Conservation (phyloP, 2,888 invertebrate species). For the Taphrorychus bicolor region DNA sequence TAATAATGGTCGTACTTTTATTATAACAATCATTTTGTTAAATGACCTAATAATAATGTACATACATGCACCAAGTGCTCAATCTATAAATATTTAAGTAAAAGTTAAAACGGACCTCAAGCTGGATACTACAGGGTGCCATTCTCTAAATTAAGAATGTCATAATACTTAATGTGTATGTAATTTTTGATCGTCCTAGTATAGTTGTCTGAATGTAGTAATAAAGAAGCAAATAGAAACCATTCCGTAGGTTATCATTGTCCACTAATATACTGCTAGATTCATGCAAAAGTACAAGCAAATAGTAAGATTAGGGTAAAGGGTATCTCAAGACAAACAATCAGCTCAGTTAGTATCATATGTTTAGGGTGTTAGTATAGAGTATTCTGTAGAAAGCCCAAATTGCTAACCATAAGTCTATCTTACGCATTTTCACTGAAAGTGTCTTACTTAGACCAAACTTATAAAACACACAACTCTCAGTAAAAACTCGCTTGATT, state of each 20-base stretch:
- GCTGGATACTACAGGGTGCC: not conserved
- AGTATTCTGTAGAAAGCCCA: constrained; percentile 3
- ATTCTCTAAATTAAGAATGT: no score
- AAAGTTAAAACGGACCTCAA: not conserved
- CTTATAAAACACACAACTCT: constrained; percentile 6
- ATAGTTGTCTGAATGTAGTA: no score
- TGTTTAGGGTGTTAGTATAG: constrained; percentile 24
- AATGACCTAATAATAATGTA: not conserved
- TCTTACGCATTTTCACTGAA: constrained; percentile 28
- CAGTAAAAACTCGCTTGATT: constrained; percentile 17
- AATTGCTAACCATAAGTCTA: constrained; percentile 21
- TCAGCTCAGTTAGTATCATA: not conserved
- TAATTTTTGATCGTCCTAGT: no score
- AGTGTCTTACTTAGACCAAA: constrained; percentile 1
- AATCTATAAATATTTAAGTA: not conserved
- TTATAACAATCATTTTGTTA: no score
- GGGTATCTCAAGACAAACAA: not conserved
- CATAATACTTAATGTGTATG: no score
- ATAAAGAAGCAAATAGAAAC: not conserved
- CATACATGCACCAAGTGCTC: not conserved
- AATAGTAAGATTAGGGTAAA: not conserved
- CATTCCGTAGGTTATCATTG: not conserved
- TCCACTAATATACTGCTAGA: constrained; percentile 5
- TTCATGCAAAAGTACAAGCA: constrained; percentile 30
- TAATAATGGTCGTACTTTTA: no score